Conservation (phyloP, 2,888 invertebrate genomes). For the Eugnorisma glareosa region DNA sequence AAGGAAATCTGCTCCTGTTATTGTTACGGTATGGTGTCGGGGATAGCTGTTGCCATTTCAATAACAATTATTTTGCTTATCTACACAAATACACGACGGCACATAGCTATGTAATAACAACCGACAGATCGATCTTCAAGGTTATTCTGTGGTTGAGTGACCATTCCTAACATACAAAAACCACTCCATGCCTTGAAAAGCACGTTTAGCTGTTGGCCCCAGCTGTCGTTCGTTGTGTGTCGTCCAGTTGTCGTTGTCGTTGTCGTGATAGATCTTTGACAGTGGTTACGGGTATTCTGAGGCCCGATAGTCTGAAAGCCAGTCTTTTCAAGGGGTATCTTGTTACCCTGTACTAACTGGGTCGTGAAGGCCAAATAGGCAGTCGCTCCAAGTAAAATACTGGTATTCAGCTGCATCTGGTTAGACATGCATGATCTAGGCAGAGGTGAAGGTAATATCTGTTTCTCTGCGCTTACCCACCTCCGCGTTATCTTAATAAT, state of each 20-base stretch:
- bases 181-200: background rate
- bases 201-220: background rate
- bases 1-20: constrained; percentile 25
- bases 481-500: background rate
- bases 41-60: constrained; percentile 9
- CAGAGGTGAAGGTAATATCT: background rate
- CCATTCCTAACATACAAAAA: background rate
- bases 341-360: background rate
- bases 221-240: background rate
- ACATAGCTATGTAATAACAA: background rate
- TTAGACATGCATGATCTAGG: background rate
- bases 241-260: too few relatives aligned
- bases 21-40: background rate
- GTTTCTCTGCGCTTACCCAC: background rate
- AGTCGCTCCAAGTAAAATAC: background rate
- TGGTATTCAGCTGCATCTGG: background rate
- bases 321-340: background rate
- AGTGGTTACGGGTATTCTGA: background rate
- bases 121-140: background rate
- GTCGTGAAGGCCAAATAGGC: background rate
- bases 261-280: background rate
- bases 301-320: background rate
- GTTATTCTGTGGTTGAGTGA: background rate
- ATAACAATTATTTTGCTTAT: background rate
- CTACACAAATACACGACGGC: background rate